A percentile compares a stretch with the other conserved stretches of the same genome.
Conservation (phyloP, 1,140 invertebrate species). For the Leptestheria dahalacensis region DNA sequence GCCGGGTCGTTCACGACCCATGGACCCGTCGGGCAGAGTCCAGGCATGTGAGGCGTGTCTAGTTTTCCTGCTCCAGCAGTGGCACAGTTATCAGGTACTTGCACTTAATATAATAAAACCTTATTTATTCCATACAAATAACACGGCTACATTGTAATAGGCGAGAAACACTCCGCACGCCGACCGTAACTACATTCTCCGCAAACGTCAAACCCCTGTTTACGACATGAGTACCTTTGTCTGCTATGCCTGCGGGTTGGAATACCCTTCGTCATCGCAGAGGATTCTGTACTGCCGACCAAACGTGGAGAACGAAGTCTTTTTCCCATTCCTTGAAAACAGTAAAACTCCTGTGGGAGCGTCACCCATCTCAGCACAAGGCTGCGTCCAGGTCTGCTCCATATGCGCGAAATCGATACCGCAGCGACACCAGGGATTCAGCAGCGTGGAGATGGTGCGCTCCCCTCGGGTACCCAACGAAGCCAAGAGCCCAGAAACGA, state of each 20-base stretch:
- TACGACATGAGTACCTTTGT: conserved; percentile 58
- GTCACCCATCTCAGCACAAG: conserved; percentile 63
- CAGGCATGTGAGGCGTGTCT: conserved; percentile 65
- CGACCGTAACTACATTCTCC: conserved; percentile 59
- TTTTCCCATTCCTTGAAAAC: conserved; percentile 69
- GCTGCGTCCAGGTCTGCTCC: conserved; percentile 47
- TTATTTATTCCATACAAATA: background rate
- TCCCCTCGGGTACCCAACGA: background rate
- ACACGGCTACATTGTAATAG: conserved; percentile 23
- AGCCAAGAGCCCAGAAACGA: background rate
- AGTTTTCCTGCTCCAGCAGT: conserved; percentile 63
- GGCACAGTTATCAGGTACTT: conserved; percentile 39
- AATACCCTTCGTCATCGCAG: conserved; percentile 52
- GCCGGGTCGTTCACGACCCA: conserved; percentile 61
- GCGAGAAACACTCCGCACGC: conserved; percentile 48
- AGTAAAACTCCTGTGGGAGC: conserved; percentile 62
- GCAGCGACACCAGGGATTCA: conserved; percentile 59
- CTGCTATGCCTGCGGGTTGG: conserved; percentile 72
- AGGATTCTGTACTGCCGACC: conserved; percentile 66
- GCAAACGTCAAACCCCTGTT: conserved; percentile 48
- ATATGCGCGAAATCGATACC: conserved; percentile 67
- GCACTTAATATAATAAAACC: background rate
- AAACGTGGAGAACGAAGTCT: conserved; percentile 68
- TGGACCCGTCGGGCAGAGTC: conserved; percentile 56
- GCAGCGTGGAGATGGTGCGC: conserved; percentile 26